Base-by-base conservation (phyloP, 2,888 invertebrate genomes). In the Nymphalis c-album region DNA sequence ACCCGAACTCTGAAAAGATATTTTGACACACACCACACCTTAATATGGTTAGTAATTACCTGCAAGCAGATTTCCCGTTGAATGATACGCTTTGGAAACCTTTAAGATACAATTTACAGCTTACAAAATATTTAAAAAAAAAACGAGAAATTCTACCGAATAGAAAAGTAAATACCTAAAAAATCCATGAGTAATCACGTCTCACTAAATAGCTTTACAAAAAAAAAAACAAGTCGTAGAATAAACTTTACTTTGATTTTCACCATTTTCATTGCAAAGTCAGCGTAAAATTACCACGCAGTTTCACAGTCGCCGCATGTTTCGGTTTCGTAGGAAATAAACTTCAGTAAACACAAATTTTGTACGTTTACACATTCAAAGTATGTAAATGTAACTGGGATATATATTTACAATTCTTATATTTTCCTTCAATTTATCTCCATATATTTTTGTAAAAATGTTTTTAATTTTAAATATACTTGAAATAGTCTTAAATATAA, bases 201-300 rank as follows among this genome's bases (percentile, higher is more conserved):
- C 53, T 53, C 17, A 26, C 53, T 55, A 26, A 55, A 55, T 31
- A 55, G 53, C 53, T 31, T 55, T 55, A 7, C 53, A 31, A 16
- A 31, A 31, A 35, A 57, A 40, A 13, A 18, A 10, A n/a, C 18
- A 57, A 18, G 58, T 64, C 70, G 59, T 78, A 77, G 77, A 77
- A 77, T 76, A 60, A 63, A 51, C 50, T 73, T 70, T 72, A 76
- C 78, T 81, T 83, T 79, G 79, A 80, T 82, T 83, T 80, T 75
- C 75, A 70, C 74, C 72, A 73, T 75, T 75, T 79, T 80, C 77
- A 77, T 79, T 80, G 83, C 73, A 83, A 81, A 82, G 79, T 76
- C 79, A 68, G 79, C 78, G 79, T 82, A 77, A 84, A 84, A 84
- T 85, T 82, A 40, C 40, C 40, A 40, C 40, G 40, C 40, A 84